phyloP scores from a whole-genome alignment of 2,888 invertebrate genomes.

The Diloba caeruleocephala region DNA sequence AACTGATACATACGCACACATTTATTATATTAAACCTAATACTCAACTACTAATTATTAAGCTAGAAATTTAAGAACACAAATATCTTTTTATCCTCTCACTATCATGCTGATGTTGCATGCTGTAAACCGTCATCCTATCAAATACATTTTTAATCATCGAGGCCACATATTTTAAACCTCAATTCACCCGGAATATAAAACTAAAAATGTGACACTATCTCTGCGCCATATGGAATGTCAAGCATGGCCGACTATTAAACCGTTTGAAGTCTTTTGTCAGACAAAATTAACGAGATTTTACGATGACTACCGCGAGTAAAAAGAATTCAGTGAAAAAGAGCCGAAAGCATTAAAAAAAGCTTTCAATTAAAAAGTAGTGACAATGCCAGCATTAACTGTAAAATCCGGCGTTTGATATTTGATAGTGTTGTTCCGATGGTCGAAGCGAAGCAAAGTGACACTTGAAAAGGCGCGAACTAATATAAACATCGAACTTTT shows the following conservation, averaged over 20 bases:
- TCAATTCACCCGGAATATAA: slow-evolving; percentile 72
- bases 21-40: too few relatives aligned
- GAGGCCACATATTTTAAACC: slow-evolving; percentile 52
- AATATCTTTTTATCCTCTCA: too few relatives aligned
- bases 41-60: too few relatives aligned
- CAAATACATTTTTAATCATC: slow-evolving; percentile 27
- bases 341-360: slow-evolving; percentile 79
- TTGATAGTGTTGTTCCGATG: slow-evolving; percentile 82
- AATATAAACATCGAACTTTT: slow-evolving; percentile 80
- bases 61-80: too few relatives aligned
- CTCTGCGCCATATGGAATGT: slow-evolving; percentile 81
- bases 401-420: slow-evolving; percentile 83
- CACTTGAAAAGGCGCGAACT: slow-evolving; percentile 88
- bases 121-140: slow-evolving; percentile 38
- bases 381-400: slow-evolving; percentile 83
- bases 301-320: slow-evolving; percentile 79
- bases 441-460: slow-evolving; percentile 83
- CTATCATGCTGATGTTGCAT: slow-evolving; percentile 36
- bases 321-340: slow-evolving; percentile 64
- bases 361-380: slow-evolving; percentile 81
- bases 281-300: slow-evolving; percentile 73
- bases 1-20: too few relatives aligned
- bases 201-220: slow-evolving; percentile 80
- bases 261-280: slow-evolving; percentile 86
- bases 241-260: slow-evolving; percentile 70